Evolutionary conservation across 1,140 invertebrate genomes (phyloP), one percentile per base, ranked within the genome.

Genomic region (Mactra quadrangularis): DNA sequence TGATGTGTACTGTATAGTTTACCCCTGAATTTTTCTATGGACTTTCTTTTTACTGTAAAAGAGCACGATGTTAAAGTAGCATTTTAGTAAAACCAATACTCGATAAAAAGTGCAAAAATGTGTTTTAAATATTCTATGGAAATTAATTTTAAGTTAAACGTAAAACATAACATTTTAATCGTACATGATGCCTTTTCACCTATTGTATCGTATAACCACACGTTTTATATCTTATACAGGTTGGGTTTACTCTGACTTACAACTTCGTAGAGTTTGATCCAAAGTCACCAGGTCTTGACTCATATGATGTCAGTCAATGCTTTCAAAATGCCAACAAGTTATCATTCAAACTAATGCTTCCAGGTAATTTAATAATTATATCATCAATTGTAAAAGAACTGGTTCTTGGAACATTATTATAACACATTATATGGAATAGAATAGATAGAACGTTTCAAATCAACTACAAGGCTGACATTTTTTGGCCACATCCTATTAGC

Each of bases 221-320:
- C n/a, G n/a, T n/a, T n/a, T n/a, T n/a, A n/a, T n/a, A n/a, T n/a
- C n/a, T n/a, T n/a, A n/a, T n/a, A 13, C 60, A 87, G 86, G 29
- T 66, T 7, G 77, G 62, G 13, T 60, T 62, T 33, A 62, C 70
- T 27, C 53, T 77, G 0, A 70, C 81, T 53, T 76, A 75, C 38
- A 87, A 87, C 64, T 66, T 87, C 31, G 38, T 86, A n/a, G 82
- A 88, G 57, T 86, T 83, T 50, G 83, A 85, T 15, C 66, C 62
- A 0, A 52, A 82, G 1, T 55, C 31, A 6, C 79, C 85, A 0
- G 45, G 33, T 13, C 29, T 84, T 0, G 62, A 68, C 0, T 64
- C 77, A 15, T 88, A 85, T 68, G 83, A 88, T 35, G 66, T 85
- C 38, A 68, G 57, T 22, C 62, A 72, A 35, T 88, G 87, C 72